Evolutionary conservation across 1,140 invertebrate genomes (phyloP), one percentile per base, ranked within the genome.

Genomic region (Pararge aegeria): DNA sequence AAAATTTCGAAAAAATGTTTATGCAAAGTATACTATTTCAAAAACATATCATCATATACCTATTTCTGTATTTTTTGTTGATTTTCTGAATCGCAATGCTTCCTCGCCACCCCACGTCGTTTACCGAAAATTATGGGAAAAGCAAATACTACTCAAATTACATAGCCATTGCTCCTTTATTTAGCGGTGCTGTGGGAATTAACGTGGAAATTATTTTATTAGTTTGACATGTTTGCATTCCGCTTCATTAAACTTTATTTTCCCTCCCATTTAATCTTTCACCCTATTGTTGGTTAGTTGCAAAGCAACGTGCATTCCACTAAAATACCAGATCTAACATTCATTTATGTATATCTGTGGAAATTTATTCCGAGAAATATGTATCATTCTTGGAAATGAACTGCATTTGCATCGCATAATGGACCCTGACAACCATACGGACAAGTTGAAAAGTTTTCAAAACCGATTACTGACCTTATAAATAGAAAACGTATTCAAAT

Each of bases 111-210:
- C 76, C 75, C 56, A 66, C 62, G 58, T 73, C 71, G 68, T 77
- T 80, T 77, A 75, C 66, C 73, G 56, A 80, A 87, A 84, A 81
- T 83, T 81, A 85, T 87, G 84, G 84, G 82, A 87, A 87, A 80
- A 57, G 80, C 69, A 85, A 87, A 87, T 77, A 81, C 62, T 73
- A 74, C 76, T 84, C 77, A 62, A 78, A 78, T 83, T 83, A 78
- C 80, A 63, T 46, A 65, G 73, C 75, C 66, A 78, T 70, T 67
- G 58, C 70, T 70, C 66, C 59, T 68, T 67, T 67, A 73, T 72
- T 73, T 66, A 61, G 48, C 63, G 53, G 42, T 54, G 59, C 66
- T 67, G 65, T 74, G 76, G 75, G 73, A 78, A 66, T 46, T 49
- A 53, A 61, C 42, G 64, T 60, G 49, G 18, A 65, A 68, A 67